These are phyloP conservation scores for Channa argus DNA, from an alignment of 2,113 vertebrate genomes.

Conservation along the genomic window DNA sequence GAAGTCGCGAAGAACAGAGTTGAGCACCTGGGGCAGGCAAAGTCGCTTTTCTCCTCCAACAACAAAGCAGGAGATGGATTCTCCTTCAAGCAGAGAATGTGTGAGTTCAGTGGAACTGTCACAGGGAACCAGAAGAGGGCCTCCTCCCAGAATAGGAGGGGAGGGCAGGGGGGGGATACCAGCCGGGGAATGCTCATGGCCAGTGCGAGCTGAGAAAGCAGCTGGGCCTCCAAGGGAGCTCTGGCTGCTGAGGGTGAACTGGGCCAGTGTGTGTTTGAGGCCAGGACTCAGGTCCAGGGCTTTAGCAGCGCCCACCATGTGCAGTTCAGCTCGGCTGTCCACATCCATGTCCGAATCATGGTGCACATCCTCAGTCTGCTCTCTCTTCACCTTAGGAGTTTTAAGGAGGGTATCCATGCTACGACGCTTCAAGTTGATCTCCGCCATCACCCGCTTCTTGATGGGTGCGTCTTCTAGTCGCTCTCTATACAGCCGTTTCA, in stretches of 20 bases:
- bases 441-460: slow-evolving; percentile 91
- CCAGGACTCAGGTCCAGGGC: slow-evolving; percentile 94
- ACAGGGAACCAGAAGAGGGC: slow-evolving; percentile 93
- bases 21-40: slow-evolving; percentile 96
- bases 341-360: slow-evolving; percentile 76
- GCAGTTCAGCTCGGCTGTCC: slow-evolving; percentile 78
- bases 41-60: slow-evolving; percentile 98
- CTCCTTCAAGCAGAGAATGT: slow-evolving; percentile 93
- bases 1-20: slow-evolving; percentile 96
- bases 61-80: slow-evolving; percentile 97
- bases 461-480: slow-evolving; percentile 89
- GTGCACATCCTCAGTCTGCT: slow-evolving; percentile 87
- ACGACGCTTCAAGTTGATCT: slow-evolving; percentile 87
- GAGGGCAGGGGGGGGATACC: slow-evolving; percentile 91
- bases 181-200: slow-evolving; percentile 88
- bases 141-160: slow-evolving; percentile 91
- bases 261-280: slow-evolving; percentile 96
- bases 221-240: slow-evolving; percentile 96
- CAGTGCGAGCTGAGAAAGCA: slow-evolving; percentile 94
- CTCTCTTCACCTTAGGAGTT: slow-evolving; percentile 90
- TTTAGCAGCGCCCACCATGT: slow-evolving; percentile 81
- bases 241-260: slow-evolving; percentile 98
- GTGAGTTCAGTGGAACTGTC: slow-evolving; percentile 98
- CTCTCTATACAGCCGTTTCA: slow-evolving; percentile 86
- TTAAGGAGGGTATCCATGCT: slow-evolving; percentile 83